Evolutionary conservation across 2,113 vertebrate species (phyloP), one percentile per base, ranked within the genome.

Genomic region (Bolborhynchus lineola): DNA sequence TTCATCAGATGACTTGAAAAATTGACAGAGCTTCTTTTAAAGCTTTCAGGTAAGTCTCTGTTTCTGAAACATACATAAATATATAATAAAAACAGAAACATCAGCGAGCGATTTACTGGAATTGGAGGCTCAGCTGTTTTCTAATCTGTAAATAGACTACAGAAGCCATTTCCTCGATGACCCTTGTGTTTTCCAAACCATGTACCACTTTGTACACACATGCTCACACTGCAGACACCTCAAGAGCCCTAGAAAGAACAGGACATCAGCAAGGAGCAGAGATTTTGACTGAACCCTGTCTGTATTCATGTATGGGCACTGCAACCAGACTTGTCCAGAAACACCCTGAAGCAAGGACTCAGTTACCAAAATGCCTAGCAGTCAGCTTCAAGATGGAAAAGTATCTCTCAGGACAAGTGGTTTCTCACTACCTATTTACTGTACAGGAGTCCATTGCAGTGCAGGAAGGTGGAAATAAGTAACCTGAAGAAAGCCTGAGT

Each of bases 221-320:
- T 80, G 21, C 44, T 90, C 47, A 44, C 6, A 23, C 47, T 60
- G 20, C 52, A 69, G 57, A 44, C 13, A 90, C 13, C 28, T 74
- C 0, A 0, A 64, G 24, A 8, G 15, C 6, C 6, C 37, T 53
- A n/a, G 76, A 70, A 72, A 81, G 11, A 7, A 20, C 1, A 53
- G 37, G 77, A 37, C 4, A 77, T 67, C 75, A 80, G 26, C 35
- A 86, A 69, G 57, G 39, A 47, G 16, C 24, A 59, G 28, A 72
- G 19, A 12, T 24, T 82, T 60, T 39, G 35, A 31, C 49, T 86
- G 57, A 80, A 86, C 29, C 19, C 12, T 25, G 16, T 53, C 25
- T 49, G 15, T 53, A 24, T 29, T 18, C 8, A 14, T 13, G 29
- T n/a, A 79, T 25, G 10, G 24, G 11, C 19, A 26, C 25, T 79